A percentile compares a stretch with the other conserved stretches of the same genome.
Conservation (phyloP, 1,140 invertebrate species). For the Lordiphosa clarofinis region DNA sequence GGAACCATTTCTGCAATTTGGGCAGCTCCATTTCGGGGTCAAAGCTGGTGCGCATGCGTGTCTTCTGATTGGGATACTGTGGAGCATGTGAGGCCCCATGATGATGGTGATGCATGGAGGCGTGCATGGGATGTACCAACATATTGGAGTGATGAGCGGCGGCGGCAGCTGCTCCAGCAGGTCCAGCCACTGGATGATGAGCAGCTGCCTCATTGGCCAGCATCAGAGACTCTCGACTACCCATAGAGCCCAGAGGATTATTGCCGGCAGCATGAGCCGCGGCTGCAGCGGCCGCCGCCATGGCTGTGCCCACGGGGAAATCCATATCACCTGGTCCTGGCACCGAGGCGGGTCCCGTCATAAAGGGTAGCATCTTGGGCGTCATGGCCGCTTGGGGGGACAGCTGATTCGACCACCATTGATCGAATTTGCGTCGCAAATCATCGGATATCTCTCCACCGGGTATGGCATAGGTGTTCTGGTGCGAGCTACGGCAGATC, state of each 20-base stretch:
- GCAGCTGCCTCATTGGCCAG: conserved; percentile 58
- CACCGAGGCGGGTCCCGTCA: conserved; percentile 61
- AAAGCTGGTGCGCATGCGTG: conserved; percentile 94
- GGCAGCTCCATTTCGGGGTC: conserved; percentile 97
- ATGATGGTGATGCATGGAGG: conserved; percentile 82
- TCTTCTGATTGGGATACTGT: conserved; percentile 90
- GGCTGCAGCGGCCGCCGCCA: conserved; percentile 65
- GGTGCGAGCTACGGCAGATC: conserved; percentile 85
- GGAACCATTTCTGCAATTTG: conserved; percentile 96
- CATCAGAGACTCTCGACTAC: conserved; percentile 62
- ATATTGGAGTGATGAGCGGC: conserved; percentile 59
- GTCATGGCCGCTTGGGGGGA: conserved; percentile 81
- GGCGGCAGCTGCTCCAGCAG: conserved; percentile 12
- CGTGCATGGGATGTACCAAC: conserved; percentile 84
- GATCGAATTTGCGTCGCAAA: conserved; percentile 87
- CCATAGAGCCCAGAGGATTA: conserved; percentile 79
- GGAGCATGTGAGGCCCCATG: conserved; percentile 82
- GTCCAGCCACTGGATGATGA: conserved; percentile 26
- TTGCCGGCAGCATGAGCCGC: conserved; percentile 80
- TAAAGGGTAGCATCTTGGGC: conserved; percentile 79
- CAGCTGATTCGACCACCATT: conserved; percentile 86
- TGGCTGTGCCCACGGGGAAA: conserved; percentile 80
- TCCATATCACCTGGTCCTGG: conserved; percentile 69
- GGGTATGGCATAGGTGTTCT: conserved; percentile 80
- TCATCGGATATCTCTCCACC: conserved; percentile 88